These are phyloP conservation scores for Lepus townsendii DNA, from an alignment of 2,797 vertebrate genomes.

Conservation along the genomic window DNA sequence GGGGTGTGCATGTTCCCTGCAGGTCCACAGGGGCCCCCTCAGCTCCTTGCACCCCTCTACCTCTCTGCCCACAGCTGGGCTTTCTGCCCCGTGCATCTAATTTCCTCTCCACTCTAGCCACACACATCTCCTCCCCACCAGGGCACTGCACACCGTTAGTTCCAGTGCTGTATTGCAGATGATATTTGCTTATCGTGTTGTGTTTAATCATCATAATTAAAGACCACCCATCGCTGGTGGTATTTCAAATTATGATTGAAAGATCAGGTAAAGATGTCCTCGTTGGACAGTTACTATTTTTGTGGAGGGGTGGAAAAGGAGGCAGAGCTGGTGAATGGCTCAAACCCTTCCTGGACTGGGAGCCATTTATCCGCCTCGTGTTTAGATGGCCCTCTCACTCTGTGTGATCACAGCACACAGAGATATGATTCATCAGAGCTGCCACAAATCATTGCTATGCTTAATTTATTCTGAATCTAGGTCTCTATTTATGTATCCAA, in stretches of 20 bases:
- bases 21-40: not conserved
- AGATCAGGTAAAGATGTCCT: constrained; percentile 55
- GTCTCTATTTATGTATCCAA: constrained; percentile 67
- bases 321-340: constrained; percentile 34
- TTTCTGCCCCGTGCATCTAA: not conserved
- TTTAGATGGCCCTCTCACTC: constrained; percentile 51
- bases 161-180: constrained; percentile 32
- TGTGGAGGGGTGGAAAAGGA: constrained; percentile 24
- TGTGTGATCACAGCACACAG: constrained; percentile 48
- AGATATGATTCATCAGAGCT: constrained; percentile 62
- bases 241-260: constrained; percentile 64
- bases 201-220: constrained; percentile 52
- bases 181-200: constrained; percentile 19
- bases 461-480: constrained; percentile 75
- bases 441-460: constrained; percentile 69
- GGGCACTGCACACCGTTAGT: not conserved
- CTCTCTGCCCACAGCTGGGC: accelerated
- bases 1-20: not conserved
- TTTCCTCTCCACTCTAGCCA: not conserved
- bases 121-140: not conserved
- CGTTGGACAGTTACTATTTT: constrained; percentile 17
- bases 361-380: constrained; percentile 67
- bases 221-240: not conserved
- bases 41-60: not conserved
- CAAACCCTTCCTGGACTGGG: constrained; percentile 22